Percentiles rank a stretch among this genome's conserved stretches.
These are phyloP conservation scores for Danio tinwini DNA, from an alignment of 2,797 vertebrate species.

Conservation along the genomic window DNA sequence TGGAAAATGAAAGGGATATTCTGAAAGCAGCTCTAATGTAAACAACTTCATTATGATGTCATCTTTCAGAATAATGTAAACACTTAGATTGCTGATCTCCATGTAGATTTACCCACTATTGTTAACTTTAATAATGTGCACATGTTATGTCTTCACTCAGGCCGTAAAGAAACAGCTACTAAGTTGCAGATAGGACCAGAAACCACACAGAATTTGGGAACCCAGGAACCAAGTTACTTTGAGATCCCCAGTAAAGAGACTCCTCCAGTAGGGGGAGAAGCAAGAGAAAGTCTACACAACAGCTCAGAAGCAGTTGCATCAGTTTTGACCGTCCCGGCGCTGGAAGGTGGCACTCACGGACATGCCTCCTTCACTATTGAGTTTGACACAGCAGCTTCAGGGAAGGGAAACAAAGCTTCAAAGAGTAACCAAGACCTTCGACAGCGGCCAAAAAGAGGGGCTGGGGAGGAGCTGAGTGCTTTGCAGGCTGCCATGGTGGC, in stretches of 20 bases:
- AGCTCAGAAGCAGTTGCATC: slow-evolving; percentile 78
- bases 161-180: slow-evolving; percentile 70
- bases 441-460: slow-evolving; percentile 84
- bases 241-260: slow-evolving; percentile 94
- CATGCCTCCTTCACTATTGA: slow-evolving; percentile 97
- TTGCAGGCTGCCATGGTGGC: slow-evolving; percentile 95
- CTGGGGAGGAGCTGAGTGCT: slow-evolving; percentile 88
- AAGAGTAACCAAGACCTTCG: slow-evolving; percentile 88
- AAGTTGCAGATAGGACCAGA: slow-evolving; percentile 65
- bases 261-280: slow-evolving; percentile 72
- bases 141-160: slow-evolving; percentile 23
- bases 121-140: not conserved
- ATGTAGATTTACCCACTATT: not conserved
- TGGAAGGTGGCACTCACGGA: slow-evolving; percentile 71
- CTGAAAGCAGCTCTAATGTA: no score
- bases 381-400: slow-evolving; percentile 87
- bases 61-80: no score
- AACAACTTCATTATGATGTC: no score
- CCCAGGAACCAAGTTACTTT: slow-evolving; percentile 94
- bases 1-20: no score
- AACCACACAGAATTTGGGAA: slow-evolving; percentile 77
- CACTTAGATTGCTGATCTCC: no score
- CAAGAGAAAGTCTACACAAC: slow-evolving; percentile 81
- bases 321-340: slow-evolving; percentile 62
- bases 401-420: slow-evolving; percentile 90